phyloP scores from a whole-genome alignment of 2,113 vertebrate genomes.

The Malurus alboscapulatus region DNA sequence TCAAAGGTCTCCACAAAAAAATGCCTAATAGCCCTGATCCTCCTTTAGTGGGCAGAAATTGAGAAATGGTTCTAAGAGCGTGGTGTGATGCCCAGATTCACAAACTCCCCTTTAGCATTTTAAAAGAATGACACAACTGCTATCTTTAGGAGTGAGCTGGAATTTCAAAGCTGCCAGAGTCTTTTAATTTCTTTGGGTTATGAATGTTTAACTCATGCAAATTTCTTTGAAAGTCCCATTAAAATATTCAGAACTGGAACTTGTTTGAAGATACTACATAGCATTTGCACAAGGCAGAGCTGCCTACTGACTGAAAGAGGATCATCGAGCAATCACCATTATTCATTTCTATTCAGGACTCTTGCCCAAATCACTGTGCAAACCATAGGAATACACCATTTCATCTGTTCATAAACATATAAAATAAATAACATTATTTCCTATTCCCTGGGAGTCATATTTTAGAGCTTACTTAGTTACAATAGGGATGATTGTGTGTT shows the following conservation, averaged over 20 bases:
- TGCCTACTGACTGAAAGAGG: neutral
- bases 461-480: neutral
- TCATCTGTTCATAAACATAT: neutral
- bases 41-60: neutral
- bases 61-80: neutral
- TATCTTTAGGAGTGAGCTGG: neutral
- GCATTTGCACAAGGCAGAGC: neutral
- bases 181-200: constrained; percentile 5
- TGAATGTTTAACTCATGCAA: neutral
- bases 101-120: neutral
- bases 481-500: neutral
- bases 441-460: neutral
- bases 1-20: neutral
- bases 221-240: constrained; percentile 16
- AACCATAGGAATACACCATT: neutral
- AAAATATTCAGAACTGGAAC: neutral
- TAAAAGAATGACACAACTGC: neutral
- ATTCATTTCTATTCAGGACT: neutral
- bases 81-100: neutral
- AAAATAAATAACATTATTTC: neutral
- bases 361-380: neutral
- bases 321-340: neutral
- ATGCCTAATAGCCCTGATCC: neutral
- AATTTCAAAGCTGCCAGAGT: neutral
- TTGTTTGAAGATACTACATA: neutral